Percentiles rank a stretch among this genome's conserved stretches.
phyloP scores from a whole-genome alignment of 2,797 vertebrate species.

The Rhinichthys osculus region DNA sequence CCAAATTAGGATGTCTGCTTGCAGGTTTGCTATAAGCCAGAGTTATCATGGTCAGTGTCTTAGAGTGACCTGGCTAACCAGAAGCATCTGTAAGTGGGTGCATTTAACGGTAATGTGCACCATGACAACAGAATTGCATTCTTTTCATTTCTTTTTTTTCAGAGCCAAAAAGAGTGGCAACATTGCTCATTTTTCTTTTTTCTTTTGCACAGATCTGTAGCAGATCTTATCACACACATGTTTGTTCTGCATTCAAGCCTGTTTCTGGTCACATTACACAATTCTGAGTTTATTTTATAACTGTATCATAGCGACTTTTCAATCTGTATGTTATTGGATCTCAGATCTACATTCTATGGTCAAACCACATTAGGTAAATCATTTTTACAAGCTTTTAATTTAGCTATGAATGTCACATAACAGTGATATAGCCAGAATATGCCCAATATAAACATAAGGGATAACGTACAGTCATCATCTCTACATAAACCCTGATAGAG shows the following conservation, averaged over 20 bases:
- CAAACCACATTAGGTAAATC: not conserved
- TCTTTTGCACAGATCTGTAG: constrained; percentile 26
- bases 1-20: not conserved
- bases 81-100: constrained; percentile 74
- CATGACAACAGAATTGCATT: constrained; percentile 58
- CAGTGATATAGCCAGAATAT: not conserved
- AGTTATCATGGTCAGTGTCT: constrained; percentile 38
- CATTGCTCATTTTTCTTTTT: constrained; percentile 63
- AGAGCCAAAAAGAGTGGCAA: constrained; percentile 61
- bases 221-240: not conserved
- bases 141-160: constrained; percentile 59
- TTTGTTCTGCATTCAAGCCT: not conserved
- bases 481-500: not conserved
- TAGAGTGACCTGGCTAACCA: constrained; percentile 59
- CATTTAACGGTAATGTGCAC: constrained; percentile 56
- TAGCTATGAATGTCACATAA: not conserved
- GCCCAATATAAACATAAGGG: not conserved
- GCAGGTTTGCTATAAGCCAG: not conserved
- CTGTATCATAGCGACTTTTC: not conserved
- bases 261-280: constrained; percentile 7
- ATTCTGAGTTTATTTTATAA: not conserved
- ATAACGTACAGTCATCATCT: not conserved
- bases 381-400: constrained; percentile 6
- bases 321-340: constrained; percentile 13
- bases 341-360: constrained; percentile 10